Base-by-base conservation (phyloP, 2,888 invertebrate genomes). In the Dexiosoma caninum region DNA sequence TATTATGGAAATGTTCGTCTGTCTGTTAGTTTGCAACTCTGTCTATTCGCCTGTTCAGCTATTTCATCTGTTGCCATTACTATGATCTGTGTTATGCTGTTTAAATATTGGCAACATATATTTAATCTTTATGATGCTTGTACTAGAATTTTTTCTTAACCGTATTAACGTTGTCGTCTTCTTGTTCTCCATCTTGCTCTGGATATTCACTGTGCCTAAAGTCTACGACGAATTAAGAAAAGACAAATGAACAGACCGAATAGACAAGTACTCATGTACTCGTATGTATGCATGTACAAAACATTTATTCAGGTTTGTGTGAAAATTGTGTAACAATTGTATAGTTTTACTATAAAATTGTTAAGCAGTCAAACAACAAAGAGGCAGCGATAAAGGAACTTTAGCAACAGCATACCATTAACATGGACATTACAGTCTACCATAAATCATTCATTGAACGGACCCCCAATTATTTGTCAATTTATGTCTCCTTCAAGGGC, bases 401-500 rank as follows among this genome's bases (percentile, higher is more conserved):
- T 64, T 59, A 72, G 72, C 53, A 79, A 74, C 70, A 81, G 35
- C 79, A 78, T 81, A 71, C 77, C 77, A 78, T 78, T 78, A 83
- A 70, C 78, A 82, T 83, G 70, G 78, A 78, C 81, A 83, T 82
- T 83, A 82, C 85, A 82, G 81, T 81, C 83, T 84, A 83, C 81
- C 77, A 85, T 85, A 85, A 85, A 85, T 85, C 85, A 85, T 85
- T 83, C 84, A 84, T 84, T 84, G 85, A 85, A 84, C 84, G 85
- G 84, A 85, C 86, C 86, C 84, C 85, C 86, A 86, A 86, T 86
- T 86, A 86, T 86, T 84, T 86, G 86, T 86, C 86, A 86, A 86
- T 86, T 86, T 86, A 86, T 86, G 86, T 86, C 86, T 85, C 85
- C 85, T 86, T 85, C 84, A 86, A 86, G 86, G 85, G 85, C 85